phyloP scores from a whole-genome alignment of 2,888 invertebrate genomes.

The Cantharis nigra region DNA sequence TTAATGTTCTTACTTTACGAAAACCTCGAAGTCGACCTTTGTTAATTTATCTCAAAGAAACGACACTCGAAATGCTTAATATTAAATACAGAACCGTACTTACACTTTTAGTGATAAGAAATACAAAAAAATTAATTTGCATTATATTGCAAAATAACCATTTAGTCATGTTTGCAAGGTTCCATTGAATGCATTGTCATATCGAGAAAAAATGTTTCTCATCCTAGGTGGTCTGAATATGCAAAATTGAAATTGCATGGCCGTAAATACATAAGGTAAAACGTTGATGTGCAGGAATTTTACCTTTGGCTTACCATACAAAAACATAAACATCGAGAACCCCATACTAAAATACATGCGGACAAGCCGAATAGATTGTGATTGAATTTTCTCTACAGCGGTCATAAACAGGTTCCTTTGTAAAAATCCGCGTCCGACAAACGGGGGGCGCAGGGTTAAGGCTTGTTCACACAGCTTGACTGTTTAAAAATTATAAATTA shows the following conservation, averaged over 20 bases:
- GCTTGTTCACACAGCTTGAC: slow-evolving; percentile 18
- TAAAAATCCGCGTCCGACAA: slow-evolving; percentile 15
- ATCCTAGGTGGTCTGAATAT: background rate
- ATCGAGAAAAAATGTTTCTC: background rate
- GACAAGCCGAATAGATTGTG: slow-evolving; percentile 17
- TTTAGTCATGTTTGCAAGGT: background rate
- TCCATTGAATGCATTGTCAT: background rate
- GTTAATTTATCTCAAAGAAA: no score
- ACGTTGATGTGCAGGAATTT: slow-evolving; percentile 12
- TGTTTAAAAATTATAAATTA: slow-evolving; percentile 9
- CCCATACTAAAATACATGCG: slow-evolving; percentile 5
- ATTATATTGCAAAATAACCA: no score
- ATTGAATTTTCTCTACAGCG: slow-evolving; percentile 18
- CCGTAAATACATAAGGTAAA: slow-evolving; percentile 1
- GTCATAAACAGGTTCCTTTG: slow-evolving; percentile 29
- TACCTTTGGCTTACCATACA: background rate
- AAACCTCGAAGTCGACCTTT: background rate
- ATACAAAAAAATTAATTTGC: no score
- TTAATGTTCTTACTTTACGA: background rate
- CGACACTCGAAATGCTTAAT: no score
- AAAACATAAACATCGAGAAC: slow-evolving; percentile 10
- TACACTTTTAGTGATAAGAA: background rate
- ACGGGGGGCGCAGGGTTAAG: slow-evolving; percentile 18
- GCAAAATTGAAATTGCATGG: background rate
- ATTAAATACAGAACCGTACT: background rate